A percentile compares a stretch with the other conserved stretches of the same genome.
Evolutionary conservation across 2,888 invertebrate species (phyloP).

Genomic region (Lepidochitona cinerea): DNA sequence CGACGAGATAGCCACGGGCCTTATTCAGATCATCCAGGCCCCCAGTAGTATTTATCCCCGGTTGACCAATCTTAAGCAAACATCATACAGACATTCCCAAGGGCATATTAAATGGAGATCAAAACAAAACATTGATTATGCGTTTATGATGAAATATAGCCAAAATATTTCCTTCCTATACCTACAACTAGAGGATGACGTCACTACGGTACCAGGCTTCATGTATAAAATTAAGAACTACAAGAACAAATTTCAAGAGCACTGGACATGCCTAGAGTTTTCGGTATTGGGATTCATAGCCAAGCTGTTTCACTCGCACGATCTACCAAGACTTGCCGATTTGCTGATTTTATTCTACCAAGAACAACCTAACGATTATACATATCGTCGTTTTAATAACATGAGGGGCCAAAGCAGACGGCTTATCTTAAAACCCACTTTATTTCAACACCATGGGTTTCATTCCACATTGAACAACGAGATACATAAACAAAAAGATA

Average conservation of each 20-base stretch:
- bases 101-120: conserved; percentile 68
- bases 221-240: conserved; percentile 60
- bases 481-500: no score
- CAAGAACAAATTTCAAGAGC: conserved; percentile 41
- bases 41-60: conserved; percentile 47
- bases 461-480: background rate
- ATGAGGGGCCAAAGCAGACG: background rate
- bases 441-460: background rate
- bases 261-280: conserved; percentile 47
- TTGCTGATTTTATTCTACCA: conserved; percentile 58
- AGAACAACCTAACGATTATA: conserved; percentile 43
- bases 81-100: conserved; percentile 61
- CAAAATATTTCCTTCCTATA: conserved; percentile 62
- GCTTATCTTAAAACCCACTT: background rate
- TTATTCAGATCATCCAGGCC: conserved; percentile 66
- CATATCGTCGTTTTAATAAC: conserved; percentile 29
- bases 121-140: conserved; percentile 71
- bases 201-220: conserved; percentile 61
- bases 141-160: conserved; percentile 65
- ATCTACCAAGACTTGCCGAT: conserved; percentile 43
- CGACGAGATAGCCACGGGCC: conserved; percentile 35
- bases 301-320: conserved; percentile 40
- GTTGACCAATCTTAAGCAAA: conserved; percentile 49
- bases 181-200: conserved; percentile 70
- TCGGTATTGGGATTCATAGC: conserved; percentile 50